A percentile compares a stretch with the other conserved stretches of the same genome.
Conservation (phyloP, 2,797 vertebrate genomes). For the Cygnus olor region DNA sequence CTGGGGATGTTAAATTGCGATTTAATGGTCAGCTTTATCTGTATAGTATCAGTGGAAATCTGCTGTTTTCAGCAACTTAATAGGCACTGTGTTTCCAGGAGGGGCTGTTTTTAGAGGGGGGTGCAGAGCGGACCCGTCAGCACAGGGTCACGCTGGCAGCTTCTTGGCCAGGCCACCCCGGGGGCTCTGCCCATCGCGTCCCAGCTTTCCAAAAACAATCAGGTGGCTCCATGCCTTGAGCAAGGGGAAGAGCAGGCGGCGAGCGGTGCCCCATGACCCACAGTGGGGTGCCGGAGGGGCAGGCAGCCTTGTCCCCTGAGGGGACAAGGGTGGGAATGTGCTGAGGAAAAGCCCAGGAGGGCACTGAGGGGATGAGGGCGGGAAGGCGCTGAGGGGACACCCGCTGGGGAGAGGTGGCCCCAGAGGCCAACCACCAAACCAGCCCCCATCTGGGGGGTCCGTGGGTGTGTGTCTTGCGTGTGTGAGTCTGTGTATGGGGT, state of each 20-base stretch:
- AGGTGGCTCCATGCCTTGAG: neutral
- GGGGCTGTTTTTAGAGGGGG: neutral
- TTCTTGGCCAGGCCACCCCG: neutral
- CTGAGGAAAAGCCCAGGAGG: neutral
- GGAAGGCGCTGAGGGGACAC: neutral
- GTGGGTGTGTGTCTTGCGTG: neutral
- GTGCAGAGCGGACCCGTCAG: neutral
- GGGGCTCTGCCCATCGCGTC: neutral
- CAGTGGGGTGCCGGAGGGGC: neutral
- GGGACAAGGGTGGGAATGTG: too few relatives aligned
- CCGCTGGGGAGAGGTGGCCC: neutral
- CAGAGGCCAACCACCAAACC: neutral
- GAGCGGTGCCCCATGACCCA: fast-evolving
- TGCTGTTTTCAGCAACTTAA: constrained; percentile 82
- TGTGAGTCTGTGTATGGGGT: neutral
- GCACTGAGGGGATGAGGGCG: neutral
- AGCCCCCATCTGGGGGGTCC: neutral
- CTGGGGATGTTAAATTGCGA: constrained; percentile 84
- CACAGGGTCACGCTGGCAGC: neutral
- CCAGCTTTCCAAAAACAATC: neutral
- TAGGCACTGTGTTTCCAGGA: constrained; percentile 73
- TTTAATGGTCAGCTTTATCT: constrained; percentile 89
- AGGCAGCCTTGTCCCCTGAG: too few relatives aligned
- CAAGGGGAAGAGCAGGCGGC: neutral
- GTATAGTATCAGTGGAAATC: constrained; percentile 76